Evolutionary conservation across 1,140 invertebrate genomes (phyloP).

Genomic region (silkworm (Bombyx mori)): DNA sequence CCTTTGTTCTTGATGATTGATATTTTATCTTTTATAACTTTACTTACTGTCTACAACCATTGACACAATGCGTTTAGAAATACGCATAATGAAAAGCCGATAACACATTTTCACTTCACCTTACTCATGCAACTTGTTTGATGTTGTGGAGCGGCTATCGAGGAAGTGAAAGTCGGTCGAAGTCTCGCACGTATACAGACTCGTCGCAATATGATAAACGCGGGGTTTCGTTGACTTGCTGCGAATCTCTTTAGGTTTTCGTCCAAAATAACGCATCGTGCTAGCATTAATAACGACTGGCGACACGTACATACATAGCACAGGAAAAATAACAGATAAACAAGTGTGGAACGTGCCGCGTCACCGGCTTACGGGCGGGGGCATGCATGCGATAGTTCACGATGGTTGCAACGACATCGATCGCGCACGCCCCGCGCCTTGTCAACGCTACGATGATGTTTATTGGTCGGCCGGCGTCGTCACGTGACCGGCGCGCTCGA

Average conservation of each 20-base stretch:
- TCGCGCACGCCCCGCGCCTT: constrained; percentile 41
- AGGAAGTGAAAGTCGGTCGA: constrained; percentile 39
- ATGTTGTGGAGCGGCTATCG: constrained; percentile 11
- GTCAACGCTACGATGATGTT: constrained; percentile 22
- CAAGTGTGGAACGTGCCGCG: constrained; percentile 35
- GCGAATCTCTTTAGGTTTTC: too few relatives aligned
- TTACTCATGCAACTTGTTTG: too few relatives aligned
- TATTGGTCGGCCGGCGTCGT: constrained; percentile 31
- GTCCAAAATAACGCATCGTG: constrained; percentile 3
- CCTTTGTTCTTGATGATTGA: too few relatives aligned
- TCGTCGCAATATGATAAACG: constrained; percentile 5
- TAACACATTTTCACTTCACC: too few relatives aligned
- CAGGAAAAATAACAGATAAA: constrained; percentile 43
- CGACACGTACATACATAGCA: constrained; percentile 4
- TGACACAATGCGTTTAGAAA: too few relatives aligned
- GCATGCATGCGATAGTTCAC: constrained; percentile 31
- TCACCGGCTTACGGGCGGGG: constrained; percentile 30
- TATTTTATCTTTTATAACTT: too few relatives aligned
- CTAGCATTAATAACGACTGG: constrained; percentile 5
- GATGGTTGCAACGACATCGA: constrained; percentile 48
- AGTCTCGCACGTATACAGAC: constrained; percentile 29
- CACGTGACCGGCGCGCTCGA: constrained; percentile 50
- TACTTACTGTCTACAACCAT: too few relatives aligned
- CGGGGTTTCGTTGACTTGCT: too few relatives aligned
- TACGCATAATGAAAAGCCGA: too few relatives aligned